Conservation (phyloP, 2,797 vertebrate species). For the Rousettus madagascariensis region DNA sequence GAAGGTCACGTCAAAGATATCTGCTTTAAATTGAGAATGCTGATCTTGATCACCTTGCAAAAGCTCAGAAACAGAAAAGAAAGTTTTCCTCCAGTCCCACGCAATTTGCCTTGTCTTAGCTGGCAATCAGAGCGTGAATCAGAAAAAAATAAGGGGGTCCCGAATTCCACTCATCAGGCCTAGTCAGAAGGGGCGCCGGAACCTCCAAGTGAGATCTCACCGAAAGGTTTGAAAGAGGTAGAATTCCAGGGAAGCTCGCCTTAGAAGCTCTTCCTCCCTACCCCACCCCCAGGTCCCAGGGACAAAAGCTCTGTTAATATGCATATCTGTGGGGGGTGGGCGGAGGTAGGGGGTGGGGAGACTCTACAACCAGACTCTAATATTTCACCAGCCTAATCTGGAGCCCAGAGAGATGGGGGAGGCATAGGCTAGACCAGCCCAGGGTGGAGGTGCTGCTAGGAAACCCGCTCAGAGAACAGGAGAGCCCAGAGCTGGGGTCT, state of each 20-base stretch:
- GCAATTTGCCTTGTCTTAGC: not conserved
- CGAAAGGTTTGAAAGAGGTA: slow-evolving; percentile 15
- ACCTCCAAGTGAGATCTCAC: slow-evolving; percentile 28
- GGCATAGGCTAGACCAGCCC: not conserved
- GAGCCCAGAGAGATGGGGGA: not conserved
- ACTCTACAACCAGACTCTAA: not conserved
- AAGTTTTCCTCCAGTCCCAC: accelerated
- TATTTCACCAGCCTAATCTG: not conserved
- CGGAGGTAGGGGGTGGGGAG: not conserved
- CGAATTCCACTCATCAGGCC: not conserved
- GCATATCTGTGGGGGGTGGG: slow-evolving; percentile 55
- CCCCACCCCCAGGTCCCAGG: not conserved
- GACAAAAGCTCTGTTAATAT: slow-evolving; percentile 75
- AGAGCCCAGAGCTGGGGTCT: not conserved
- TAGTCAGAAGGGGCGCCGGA: not conserved
- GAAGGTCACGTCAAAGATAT: not conserved
- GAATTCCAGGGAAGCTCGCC: slow-evolving; percentile 44
- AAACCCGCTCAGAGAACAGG: not conserved
- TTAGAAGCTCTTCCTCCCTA: not conserved
- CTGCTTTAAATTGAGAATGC: not conserved
- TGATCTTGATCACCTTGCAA: not conserved
- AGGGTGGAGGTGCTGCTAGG: not conserved
- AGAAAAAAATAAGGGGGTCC: not conserved
- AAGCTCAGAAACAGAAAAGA: not conserved
- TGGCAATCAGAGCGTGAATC: not conserved